Evolutionary conservation across 2,113 vertebrate genomes (phyloP).

Genomic region (Australoheros scitulus): DNA sequence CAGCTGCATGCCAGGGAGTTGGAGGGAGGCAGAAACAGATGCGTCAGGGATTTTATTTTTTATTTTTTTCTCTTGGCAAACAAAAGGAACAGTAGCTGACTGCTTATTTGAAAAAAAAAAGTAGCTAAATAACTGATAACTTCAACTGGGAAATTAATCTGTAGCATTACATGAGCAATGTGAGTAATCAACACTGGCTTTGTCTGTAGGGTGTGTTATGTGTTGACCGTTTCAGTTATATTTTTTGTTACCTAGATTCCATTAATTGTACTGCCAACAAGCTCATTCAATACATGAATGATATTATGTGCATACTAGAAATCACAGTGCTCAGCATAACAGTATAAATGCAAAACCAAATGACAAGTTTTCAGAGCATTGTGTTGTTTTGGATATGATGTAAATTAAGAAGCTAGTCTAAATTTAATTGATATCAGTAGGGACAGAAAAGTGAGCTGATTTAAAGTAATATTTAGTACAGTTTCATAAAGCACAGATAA

Average conservation of each 20-base stretch:
- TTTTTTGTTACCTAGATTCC: not conserved
- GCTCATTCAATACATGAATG: not conserved
- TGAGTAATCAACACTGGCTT: not conserved
- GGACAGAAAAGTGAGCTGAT: not conserved
- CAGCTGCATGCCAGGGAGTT: conserved; percentile 4
- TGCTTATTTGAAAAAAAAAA: not conserved
- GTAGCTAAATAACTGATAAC: not conserved
- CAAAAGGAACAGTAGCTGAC: not conserved
- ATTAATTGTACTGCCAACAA: not conserved
- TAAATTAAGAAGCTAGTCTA: too few relatives aligned
- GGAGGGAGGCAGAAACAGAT: not conserved
- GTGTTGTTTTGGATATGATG: not conserved
- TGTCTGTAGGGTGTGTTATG: not conserved
- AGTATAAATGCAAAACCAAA: not conserved
- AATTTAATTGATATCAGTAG: too few relatives aligned
- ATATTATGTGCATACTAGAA: not conserved
- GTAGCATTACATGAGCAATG: not conserved
- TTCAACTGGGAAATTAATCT: not conserved
- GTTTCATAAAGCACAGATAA: too few relatives aligned
- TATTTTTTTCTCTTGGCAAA: not conserved
- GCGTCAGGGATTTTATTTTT: not conserved
- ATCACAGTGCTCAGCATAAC: not conserved
- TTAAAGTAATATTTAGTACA: not conserved
- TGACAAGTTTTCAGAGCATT: too few relatives aligned
- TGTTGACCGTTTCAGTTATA: too few relatives aligned